Evolutionary conservation across 1,140 invertebrate genomes (phyloP).

Genomic region (Drosophila teissieri): DNA sequence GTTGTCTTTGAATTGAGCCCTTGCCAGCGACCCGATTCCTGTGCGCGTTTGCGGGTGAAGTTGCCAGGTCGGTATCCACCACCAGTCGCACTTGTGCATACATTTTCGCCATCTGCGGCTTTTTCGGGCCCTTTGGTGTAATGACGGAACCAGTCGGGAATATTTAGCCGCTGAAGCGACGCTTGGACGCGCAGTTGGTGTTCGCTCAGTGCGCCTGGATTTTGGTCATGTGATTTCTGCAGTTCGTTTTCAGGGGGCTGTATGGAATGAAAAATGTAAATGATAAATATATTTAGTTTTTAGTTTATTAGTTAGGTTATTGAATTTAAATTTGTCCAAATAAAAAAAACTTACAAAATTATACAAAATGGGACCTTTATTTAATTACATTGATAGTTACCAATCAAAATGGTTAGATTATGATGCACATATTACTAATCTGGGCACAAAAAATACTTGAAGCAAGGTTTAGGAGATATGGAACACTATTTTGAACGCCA

Average conservation of each 20-base stretch:
- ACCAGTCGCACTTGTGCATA: conserved; percentile 9
- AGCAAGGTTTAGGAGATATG: too few species aligned
- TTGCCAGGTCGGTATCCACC: conserved; percentile 76
- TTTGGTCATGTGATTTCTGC: conserved; percentile 88
- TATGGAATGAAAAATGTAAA: conserved; percentile 70
- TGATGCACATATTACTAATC: too few species aligned
- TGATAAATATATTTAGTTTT: conserved; percentile 37
- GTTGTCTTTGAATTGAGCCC: conserved; percentile 92
- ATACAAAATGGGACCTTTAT: too few species aligned
- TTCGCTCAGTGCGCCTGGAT: conserved; percentile 90
- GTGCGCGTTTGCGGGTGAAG: conserved; percentile 87
- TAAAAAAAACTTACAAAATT: too few species aligned
- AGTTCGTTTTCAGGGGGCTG: conserved; percentile 97
- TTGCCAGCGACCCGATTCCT: conserved; percentile 89
- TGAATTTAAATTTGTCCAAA: too few species aligned
- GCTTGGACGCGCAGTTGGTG: conserved; percentile 96
- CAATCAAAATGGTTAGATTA: too few species aligned
- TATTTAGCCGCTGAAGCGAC: conserved; percentile 95
- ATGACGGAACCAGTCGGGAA: conserved; percentile 93
- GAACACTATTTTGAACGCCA: too few species aligned
- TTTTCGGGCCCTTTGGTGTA: conserved; percentile 82
- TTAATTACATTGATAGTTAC: too few species aligned
- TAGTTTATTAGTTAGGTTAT: too few species aligned
- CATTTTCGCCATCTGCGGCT: conserved; percentile 79
- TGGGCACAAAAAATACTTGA: too few species aligned